Percentiles rank a stretch among this genome's conserved stretches.
Conservation (phyloP, 2,113 vertebrate species). For the Ciconia stormi region DNA sequence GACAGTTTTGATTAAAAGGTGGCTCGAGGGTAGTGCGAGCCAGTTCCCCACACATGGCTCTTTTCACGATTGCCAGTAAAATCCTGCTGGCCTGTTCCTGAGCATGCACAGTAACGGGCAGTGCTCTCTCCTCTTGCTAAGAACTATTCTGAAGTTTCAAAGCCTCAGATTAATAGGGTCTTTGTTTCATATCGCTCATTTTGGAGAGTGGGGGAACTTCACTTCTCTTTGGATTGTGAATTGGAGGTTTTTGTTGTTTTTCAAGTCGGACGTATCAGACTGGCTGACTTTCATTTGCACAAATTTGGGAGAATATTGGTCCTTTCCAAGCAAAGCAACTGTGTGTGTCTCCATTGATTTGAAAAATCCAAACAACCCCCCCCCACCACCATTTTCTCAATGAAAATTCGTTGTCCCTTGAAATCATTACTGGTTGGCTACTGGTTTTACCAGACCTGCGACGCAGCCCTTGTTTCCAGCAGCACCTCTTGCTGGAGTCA, state of each 20-base stretch:
- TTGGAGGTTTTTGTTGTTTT: not conserved
- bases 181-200: fast-evolving
- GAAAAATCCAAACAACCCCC: not conserved
- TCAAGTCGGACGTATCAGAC: not conserved
- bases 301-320: not conserved
- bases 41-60: not conserved
- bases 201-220: not conserved
- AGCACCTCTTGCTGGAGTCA: fast-evolving
- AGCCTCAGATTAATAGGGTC: not conserved
- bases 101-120: not conserved
- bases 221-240: not conserved
- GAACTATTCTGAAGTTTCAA: fast-evolving
- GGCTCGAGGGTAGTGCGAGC: not conserved
- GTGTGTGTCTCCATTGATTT: not conserved
- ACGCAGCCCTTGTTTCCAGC: not conserved
- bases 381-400: fast-evolving
- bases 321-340: not conserved
- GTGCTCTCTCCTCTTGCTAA: not conserved
- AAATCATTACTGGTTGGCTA: not conserved
- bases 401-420: not conserved
- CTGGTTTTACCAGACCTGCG: no score
- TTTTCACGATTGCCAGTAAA: not conserved
- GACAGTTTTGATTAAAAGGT: not conserved
- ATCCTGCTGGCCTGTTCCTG: not conserved
- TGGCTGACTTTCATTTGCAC: not conserved